These are phyloP conservation scores for Lepidocyrtinus sp. DNA, from an alignment of 2,888 invertebrate genomes.

Conservation along the genomic window DNA sequence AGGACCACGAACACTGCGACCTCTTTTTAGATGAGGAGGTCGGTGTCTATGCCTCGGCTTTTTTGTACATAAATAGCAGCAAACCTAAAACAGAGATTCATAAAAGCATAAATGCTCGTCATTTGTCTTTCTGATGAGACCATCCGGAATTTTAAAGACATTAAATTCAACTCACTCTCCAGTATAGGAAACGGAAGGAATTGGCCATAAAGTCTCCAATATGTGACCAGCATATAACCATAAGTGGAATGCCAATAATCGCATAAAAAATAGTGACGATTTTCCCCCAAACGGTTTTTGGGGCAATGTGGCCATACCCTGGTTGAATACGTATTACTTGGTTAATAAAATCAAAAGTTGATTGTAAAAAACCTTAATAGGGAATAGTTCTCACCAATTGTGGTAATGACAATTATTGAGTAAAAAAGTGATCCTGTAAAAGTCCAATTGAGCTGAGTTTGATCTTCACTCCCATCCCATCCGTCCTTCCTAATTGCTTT, in stretches of 20 bases:
- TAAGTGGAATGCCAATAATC: constrained; percentile 88
- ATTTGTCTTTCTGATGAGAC: too few species aligned
- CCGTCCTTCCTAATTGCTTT: constrained; percentile 87
- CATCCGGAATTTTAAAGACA: too few species aligned
- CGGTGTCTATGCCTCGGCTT: constrained; percentile 76
- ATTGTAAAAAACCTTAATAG: constrained; percentile 70
- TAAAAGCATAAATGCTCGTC: too few species aligned
- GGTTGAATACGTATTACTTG: too few species aligned
- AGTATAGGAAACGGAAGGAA: constrained; percentile 81
- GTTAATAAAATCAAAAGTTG: not conserved
- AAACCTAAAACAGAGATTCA: constrained; percentile 78
- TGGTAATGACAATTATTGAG: constrained; percentile 96
- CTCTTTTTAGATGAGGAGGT: constrained; percentile 58
- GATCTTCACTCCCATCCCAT: constrained; percentile 85
- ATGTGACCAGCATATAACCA: constrained; percentile 88
- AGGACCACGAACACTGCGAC: constrained; percentile 62
- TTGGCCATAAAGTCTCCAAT: constrained; percentile 87
- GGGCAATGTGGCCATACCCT: constrained; percentile 91
- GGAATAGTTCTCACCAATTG: too few species aligned
- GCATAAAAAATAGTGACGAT: constrained; percentile 90
- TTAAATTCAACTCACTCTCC: too few species aligned
- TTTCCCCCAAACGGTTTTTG: constrained; percentile 86
- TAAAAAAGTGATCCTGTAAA: constrained; percentile 92
- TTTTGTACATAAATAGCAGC: constrained; percentile 90
- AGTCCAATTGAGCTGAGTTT: constrained; percentile 82